A percentile compares a stretch with the other conserved stretches of the same genome.
Evolutionary conservation across 2,113 vertebrate species (phyloP).

Genomic region (Silurus meridionalis): DNA sequence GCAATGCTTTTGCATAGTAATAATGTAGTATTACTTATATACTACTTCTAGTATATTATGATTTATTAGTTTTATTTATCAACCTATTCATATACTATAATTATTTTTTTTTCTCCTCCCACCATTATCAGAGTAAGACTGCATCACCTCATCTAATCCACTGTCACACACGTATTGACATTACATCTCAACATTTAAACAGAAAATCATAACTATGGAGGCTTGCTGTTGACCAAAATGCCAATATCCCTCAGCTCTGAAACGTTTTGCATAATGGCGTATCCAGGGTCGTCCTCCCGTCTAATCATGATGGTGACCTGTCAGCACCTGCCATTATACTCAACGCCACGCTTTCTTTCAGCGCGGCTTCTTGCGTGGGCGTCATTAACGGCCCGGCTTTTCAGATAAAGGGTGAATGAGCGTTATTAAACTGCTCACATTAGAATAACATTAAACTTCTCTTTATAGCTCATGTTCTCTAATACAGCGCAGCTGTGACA

Average conservation of each 20-base stretch:
- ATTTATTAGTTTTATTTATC: background rate
- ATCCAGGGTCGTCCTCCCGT: background rate
- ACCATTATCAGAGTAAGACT: background rate
- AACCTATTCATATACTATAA: no score
- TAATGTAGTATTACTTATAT: background rate
- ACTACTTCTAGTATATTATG: background rate
- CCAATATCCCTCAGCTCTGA: constrained; percentile 2
- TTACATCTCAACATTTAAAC: background rate
- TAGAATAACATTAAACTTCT: constrained; percentile 21
- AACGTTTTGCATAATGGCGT: constrained; percentile 12
- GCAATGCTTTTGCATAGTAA: background rate
- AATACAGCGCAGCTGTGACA: background rate
- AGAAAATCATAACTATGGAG: background rate
- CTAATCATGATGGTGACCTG: constrained; percentile 15
- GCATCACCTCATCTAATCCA: background rate
- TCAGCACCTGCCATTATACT: constrained; percentile 22
- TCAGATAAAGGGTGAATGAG: background rate
- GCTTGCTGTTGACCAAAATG: constrained; percentile 6
- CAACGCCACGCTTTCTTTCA: background rate
- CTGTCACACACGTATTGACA: background rate
- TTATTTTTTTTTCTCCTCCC: background rate
- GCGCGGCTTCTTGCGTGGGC: background rate
- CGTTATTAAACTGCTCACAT: constrained; percentile 3
- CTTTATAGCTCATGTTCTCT: background rate
- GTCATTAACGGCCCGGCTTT: background rate